Percentiles rank a stretch among this genome's conserved stretches.
Conservation (phyloP, 1,140 invertebrate species). For the Drosophila nasuta region DNA sequence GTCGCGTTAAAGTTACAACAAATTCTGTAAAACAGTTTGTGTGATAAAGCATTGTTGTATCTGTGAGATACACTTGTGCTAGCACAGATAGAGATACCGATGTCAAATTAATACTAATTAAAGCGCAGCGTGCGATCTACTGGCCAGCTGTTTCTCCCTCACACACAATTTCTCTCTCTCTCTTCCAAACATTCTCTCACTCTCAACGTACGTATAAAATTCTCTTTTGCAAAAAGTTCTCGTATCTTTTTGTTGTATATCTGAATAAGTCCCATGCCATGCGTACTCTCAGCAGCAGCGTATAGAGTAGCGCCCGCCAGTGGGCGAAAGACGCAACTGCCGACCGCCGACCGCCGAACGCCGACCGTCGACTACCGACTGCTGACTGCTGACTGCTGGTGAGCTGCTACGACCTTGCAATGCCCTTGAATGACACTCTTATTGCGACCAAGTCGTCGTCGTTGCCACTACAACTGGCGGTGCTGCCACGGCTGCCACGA, state of each 20-base stretch:
- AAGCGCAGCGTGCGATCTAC: slow-evolving; percentile 50
- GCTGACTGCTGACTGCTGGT: slow-evolving; percentile 19
- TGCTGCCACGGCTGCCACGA: slow-evolving; percentile 75
- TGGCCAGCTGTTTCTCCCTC: slow-evolving; percentile 10
- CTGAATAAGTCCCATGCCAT: slow-evolving; percentile 48
- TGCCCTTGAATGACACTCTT: slow-evolving; percentile 85
- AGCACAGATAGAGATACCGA: slow-evolving; percentile 4
- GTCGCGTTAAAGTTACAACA: slow-evolving; percentile 24
- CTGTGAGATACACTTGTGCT: slow-evolving; percentile 44
- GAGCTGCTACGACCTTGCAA: slow-evolving; percentile 82
- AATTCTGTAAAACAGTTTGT: slow-evolving; percentile 19
- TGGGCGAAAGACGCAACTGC: slow-evolving; percentile 75
- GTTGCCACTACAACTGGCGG: slow-evolving; percentile 74
- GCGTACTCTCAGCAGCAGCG: slow-evolving; percentile 63
- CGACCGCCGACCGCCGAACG: slow-evolving; percentile 26
- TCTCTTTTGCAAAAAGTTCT: slow-evolving; percentile 66
- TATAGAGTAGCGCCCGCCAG: slow-evolving; percentile 38
- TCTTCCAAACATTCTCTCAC: not conserved
- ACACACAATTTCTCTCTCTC: slow-evolving; percentile 16
- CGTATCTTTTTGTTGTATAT: slow-evolving; percentile 67
- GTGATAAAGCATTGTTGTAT: slow-evolving; percentile 30
- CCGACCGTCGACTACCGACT: slow-evolving; percentile 7
- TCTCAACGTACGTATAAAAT: slow-evolving; percentile 1
- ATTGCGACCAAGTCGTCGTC: slow-evolving; percentile 78
- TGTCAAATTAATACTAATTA: slow-evolving; percentile 66